phyloP scores from a whole-genome alignment of 2,113 vertebrate genomes.

The Megaceryle torquata region DNA sequence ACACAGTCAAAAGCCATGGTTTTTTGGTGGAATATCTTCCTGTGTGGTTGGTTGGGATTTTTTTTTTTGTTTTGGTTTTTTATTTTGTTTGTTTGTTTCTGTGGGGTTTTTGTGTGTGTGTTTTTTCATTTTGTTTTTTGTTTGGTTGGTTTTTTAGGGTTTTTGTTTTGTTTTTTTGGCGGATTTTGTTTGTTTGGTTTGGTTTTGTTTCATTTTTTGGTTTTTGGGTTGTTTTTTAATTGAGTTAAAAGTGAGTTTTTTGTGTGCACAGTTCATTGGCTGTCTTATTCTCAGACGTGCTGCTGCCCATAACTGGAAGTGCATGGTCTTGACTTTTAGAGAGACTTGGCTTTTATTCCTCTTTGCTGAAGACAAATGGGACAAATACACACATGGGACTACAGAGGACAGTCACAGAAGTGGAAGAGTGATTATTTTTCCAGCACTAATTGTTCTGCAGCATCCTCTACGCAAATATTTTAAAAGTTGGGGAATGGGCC shows the following conservation, averaged over 20 bases:
- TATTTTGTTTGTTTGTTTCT: too few species aligned
- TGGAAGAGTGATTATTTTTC: neutral
- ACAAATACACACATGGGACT: neutral
- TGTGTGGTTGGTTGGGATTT: too few species aligned
- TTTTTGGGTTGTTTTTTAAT: neutral
- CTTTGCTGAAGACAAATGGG: neutral
- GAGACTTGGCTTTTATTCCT: constrained; percentile 30
- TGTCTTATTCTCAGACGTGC: neutral
- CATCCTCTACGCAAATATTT: neutral
- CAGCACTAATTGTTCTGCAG: neutral
- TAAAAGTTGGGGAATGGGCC: neutral
- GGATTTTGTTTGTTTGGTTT: too few species aligned
- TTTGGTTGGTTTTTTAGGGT: too few species aligned
- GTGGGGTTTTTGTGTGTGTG: too few species aligned
- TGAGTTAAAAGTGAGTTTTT: rapidly evolving
- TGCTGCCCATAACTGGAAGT: neutral
- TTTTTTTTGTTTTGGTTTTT: too few species aligned
- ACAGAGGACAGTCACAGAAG: neutral
- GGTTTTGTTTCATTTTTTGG: neutral
- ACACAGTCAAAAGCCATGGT: neutral
- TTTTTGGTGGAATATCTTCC: neutral
- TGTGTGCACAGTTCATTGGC: neutral
- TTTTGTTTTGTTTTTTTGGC: too few species aligned
- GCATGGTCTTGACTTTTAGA: neutral
- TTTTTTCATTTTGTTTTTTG: too few species aligned